Evolutionary conservation across 2,888 invertebrate species (phyloP).

Genomic region (Operophtera brumata): DNA sequence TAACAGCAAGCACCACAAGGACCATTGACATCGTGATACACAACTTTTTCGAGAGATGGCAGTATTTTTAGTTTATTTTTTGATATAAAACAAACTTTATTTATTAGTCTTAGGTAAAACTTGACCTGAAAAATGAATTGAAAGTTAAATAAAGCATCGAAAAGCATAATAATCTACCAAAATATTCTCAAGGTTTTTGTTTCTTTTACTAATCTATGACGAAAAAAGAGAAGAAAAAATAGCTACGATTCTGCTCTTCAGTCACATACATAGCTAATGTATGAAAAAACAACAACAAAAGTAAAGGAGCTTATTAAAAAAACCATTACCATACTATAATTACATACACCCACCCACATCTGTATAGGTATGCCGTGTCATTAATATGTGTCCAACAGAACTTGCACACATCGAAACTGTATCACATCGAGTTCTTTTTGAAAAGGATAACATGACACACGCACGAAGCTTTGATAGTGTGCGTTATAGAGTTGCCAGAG

Average conservation of each 20-base stretch:
- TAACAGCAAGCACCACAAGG: neutral
- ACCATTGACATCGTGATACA: neutral
- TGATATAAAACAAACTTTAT: neutral
- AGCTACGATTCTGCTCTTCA: neutral
- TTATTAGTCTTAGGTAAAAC: too few relatives aligned
- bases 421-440: constrained; percentile 43
- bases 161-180: too few relatives aligned
- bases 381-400: constrained; percentile 67
- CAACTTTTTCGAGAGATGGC: constrained; percentile 12
- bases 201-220: too few relatives aligned
- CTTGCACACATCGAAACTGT: constrained; percentile 48
- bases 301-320: constrained; percentile 71
- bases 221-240: neutral
- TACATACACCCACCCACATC: constrained; percentile 66
- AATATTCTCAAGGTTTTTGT: too few relatives aligned
- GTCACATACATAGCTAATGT: neutral
- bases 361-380: constrained; percentile 61
- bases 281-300: constrained; percentile 43
- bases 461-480: constrained; percentile 36
- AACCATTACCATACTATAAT: constrained; percentile 74
- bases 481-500: constrained; percentile 54
- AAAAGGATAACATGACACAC: constrained; percentile 50
- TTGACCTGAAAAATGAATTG: neutral
- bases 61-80: neutral
- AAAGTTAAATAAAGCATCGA: neutral